Evolutionary conservation across 1,140 invertebrate species (phyloP), one percentile per base, ranked within the genome.

Genomic region (Cyrtorhinus lividipennis): DNA sequence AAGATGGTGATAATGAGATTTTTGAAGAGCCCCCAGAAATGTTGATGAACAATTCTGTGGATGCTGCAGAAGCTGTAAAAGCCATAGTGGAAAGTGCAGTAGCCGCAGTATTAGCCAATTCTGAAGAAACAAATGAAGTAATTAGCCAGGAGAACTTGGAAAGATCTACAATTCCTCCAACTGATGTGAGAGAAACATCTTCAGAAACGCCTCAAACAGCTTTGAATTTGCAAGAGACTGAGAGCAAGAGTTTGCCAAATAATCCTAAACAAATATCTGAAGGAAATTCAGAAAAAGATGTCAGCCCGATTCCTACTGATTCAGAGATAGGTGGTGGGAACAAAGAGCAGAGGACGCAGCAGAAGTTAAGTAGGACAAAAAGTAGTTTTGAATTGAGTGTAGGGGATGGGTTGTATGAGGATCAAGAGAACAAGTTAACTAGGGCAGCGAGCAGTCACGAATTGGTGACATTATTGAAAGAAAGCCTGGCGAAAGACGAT

Each of bases 401-500:
- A 20, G 20, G 20, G 3, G 48, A 53, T 5, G 30, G 5, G 5
- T 8, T 38, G 5, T n/a, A n/a, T n/a, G n/a, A n/a, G n/a, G n/a
- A n/a, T n/a, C n/a, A n/a, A n/a, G 20, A 15, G 20, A 53, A 53
- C 20, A 65, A 60, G 53, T 46, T 63, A 20, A 60, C 64, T 15
- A 63, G 65, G 48, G 38, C 48, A 38, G 62, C 65, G 62, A 67
- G 64, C 56, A 57, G 62, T 23, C 24, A 58, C 18, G 66, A 67
- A 62, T 62, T 69, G 13, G 60, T 69, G 30, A 58, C 65, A 22
- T 45, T 69, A 20, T 58, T 69, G 25, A 67, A 66, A 65, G 63
- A 64, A 62, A 67, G 64, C 59, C 56, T 69, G 23, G 63, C 68
- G 13, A 66, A 66, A 58, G 66, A 69, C 46, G 58, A 61, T 46